Evolutionary conservation across 2,888 invertebrate species (phyloP), one percentile per base, ranked within the genome.

Genomic region (Cartodere bifasciata): DNA sequence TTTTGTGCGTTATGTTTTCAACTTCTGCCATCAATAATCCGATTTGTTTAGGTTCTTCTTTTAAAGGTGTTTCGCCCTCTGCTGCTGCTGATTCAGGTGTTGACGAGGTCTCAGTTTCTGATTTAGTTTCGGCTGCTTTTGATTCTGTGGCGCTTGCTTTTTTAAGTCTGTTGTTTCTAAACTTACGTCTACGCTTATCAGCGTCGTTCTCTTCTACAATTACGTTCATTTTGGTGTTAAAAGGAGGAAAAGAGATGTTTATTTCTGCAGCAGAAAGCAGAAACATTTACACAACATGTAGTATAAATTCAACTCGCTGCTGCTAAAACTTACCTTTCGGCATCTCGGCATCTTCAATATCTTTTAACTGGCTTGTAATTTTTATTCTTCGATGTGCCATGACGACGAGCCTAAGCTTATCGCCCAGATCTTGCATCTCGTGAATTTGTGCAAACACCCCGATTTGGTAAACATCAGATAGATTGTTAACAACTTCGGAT

Each of bases 361-460:
- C 86, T 41, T 80, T 56, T 42, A 88, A 72, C 56, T 84, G 85
- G 5, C 77, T 77, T 0, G 79, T 75, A 16, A 88, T 80, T 56
- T 73, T 75, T 21, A 90, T 85, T 40, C 94, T 68, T 35, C 95
- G 65, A 57, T 95, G 92, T 0, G 91, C 95, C 78, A 91, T 90
- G 5, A 97, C 83, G 3, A 98, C 90, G 49, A 98, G 70, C 35
- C 90, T 68, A 28, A 94, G 58, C 54, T 81, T 81, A 50, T 86
- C 88, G 4, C 90, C 94, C 54, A 92, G 68, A 55, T 95, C 95
- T 56, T 95, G 92, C 64, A 98, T 75, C 61, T 98, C 97, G 46
- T 92, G 88, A 42, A 98, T 95, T 64, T 97, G 94, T 5, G 92
- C 97, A 61, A 98, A 99, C 2, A 94, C 88, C 5, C 98, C 98